Evolutionary conservation across 2,888 invertebrate genomes (phyloP).

Genomic region (Mechanitis mazaeus): DNA sequence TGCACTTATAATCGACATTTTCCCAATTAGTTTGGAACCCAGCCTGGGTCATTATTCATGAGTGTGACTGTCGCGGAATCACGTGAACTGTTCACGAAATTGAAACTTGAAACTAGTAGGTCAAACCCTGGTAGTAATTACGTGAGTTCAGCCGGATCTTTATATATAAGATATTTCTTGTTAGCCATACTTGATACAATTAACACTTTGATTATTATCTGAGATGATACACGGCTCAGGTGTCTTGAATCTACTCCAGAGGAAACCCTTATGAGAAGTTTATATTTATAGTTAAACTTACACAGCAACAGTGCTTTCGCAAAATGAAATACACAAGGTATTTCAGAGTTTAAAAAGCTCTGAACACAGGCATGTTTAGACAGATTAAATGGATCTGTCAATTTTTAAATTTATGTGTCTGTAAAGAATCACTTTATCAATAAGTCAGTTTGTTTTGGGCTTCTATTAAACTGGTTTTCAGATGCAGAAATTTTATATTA

Average conservation of each 20-base stretch:
- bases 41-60: too few species aligned
- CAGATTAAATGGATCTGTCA: constrained; percentile 2
- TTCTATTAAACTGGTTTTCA: not conserved
- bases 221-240: not conserved
- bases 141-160: too few species aligned
- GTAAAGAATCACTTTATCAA: not conserved
- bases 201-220: not conserved
- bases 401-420: not conserved
- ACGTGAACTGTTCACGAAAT: too few species aligned
- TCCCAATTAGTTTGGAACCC: too few species aligned
- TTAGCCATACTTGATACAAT: not conserved
- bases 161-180: too few species aligned
- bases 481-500: too few species aligned
- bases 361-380: not conserved
- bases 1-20: too few species aligned
- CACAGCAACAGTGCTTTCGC: not conserved
- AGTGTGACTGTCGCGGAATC: too few species aligned
- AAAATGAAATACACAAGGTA: too few species aligned
- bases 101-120: too few species aligned
- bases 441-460: not conserved
- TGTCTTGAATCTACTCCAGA: not conserved
- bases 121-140: too few species aligned
- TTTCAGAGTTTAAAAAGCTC: too few species aligned
- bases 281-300: not conserved
- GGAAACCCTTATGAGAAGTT: not conserved